A percentile compares a stretch with the other conserved stretches of the same genome.
Evolutionary conservation across 30 jellyfish, hydroid and myxozoan genomes (phyloP).

Genomic region (Nemopilema nomurai): DNA sequence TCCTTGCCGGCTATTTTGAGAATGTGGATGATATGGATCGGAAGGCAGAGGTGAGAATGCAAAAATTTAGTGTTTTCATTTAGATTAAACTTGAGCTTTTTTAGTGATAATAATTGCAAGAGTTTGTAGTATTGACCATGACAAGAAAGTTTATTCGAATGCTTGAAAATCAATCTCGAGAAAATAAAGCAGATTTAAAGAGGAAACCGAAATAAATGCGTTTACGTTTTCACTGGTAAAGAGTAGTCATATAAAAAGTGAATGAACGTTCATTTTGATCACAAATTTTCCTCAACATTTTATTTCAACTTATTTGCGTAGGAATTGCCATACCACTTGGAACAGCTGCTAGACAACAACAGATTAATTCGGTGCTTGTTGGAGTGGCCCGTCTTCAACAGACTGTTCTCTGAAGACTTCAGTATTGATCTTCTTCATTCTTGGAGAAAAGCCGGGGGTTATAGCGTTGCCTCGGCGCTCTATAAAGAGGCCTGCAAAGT

Average conservation of each 20-base stretch:
- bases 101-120: too few species aligned
- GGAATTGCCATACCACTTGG: constrained; percentile 97
- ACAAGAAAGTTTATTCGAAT: too few species aligned
- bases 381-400: constrained; percentile 98
- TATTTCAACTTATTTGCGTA: background rate
- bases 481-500: constrained; percentile 80
- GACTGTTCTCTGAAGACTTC: constrained; percentile 93
- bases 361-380: constrained; percentile 84
- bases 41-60: constrained; percentile 84
- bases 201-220: too few species aligned
- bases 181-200: background rate
- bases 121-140: too few species aligned
- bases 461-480: constrained; percentile 92
- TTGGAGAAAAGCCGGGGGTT: constrained; percentile 99
- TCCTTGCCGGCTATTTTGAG: constrained; percentile 75
- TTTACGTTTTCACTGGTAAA: too few species aligned
- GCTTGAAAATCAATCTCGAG: background rate
- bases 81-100: too few species aligned
- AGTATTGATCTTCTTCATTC: constrained; percentile 90
- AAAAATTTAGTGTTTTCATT: background rate
- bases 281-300: too few species aligned
- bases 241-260: too few species aligned
- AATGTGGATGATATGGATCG: constrained; percentile 77
- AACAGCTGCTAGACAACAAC: constrained; percentile 86
- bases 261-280: too few species aligned